These are phyloP conservation scores for Ectemnius lituratus DNA, from an alignment of 2,888 invertebrate genomes.

Conservation along the genomic window DNA sequence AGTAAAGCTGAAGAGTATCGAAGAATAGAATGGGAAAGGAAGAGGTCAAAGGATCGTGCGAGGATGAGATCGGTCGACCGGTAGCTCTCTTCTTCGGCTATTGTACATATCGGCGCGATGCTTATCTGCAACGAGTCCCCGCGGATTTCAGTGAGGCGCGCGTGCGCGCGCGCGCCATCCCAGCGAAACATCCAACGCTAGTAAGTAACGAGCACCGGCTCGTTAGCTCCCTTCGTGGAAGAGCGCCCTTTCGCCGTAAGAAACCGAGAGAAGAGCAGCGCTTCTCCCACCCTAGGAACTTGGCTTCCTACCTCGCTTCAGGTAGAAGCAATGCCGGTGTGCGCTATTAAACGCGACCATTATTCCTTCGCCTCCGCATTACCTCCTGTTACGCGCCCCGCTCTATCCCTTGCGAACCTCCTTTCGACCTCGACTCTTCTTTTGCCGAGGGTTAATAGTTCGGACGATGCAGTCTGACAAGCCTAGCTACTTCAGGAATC, in stretches of 20 bases:
- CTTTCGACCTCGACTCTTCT: neutral
- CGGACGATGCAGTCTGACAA: no score
- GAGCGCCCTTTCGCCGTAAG: slow-evolving; percentile 36
- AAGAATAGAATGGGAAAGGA: neutral
- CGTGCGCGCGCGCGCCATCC: neutral
- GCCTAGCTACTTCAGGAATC: no score
- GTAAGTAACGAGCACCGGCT: slow-evolving; percentile 48
- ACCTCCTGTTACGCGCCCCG: slow-evolving; percentile 16
- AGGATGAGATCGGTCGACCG: slow-evolving; percentile 14
- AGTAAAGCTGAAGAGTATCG: neutral
- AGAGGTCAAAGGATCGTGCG: slow-evolving; percentile 8
- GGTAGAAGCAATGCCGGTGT: no score
- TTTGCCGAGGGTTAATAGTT: no score
- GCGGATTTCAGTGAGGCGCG: neutral
- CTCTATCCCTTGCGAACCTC: neutral
- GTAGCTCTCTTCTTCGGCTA: slow-evolving; percentile 31
- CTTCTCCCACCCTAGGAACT: neutral
- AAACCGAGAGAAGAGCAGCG: slow-evolving; percentile 18
- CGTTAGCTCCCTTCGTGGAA: slow-evolving; percentile 63
- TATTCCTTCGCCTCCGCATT: slow-evolving; percentile 17
- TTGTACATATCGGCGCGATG: slow-evolving; percentile 49
- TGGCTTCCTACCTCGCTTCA: neutral
- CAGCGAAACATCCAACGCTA: slow-evolving; percentile 19
- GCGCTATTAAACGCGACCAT: slow-evolving; percentile 18
- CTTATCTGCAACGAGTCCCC: slow-evolving; percentile 44